Base-by-base conservation (phyloP, 2,888 invertebrate genomes). In the Thysanoteuthis rhombus region DNA sequence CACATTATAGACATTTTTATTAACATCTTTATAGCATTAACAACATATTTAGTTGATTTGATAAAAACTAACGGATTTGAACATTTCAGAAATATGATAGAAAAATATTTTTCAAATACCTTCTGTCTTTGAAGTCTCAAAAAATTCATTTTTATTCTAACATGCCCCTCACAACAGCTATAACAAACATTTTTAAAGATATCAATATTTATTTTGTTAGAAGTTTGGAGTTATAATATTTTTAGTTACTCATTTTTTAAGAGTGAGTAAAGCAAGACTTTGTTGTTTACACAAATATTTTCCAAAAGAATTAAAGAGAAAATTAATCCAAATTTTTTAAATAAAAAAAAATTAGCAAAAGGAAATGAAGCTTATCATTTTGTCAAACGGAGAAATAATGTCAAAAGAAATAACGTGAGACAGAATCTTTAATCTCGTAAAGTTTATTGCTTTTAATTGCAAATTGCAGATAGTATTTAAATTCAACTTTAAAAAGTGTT, bases 371-470 rank as follows among this genome's bases (percentile, higher is more conserved):
- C n/a, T 75, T n/a, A 75, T 36, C 75, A 75, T 75, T n/a, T 75
- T 75, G n/a, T 36, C 75, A n/a, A 75, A 75, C 12, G n/a, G 75
- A 75, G 36, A 75, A 75, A 75, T 75, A 75, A n/a, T 75, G 36
- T 75, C n/a, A 75, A 75, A 75, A 75, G n/a, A 75, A 75, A 75
- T 75, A 75, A n/a, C n/a, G n/a, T 75, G 75, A n/a, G 36, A 75
- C 1, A 12, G n/a, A 75, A 75, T 75, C 75, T 75, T 75, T 75
- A 75, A 75, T 75, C 75, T 75, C 36, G 16, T 75, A 75, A 75
- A n/a, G 75, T 75, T 75, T 75, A 75, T 75, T 75, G 75, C 75
- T 75, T 75, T 75, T 75, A 75, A 75, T 75, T 75, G 75, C n/a
- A 75, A 36, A 36, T 6, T 75, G 75, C 75, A 75, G 75, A n/a